Evolutionary conservation across 2,888 invertebrate species (phyloP), one percentile per base, ranked within the genome.

Genomic region (Pandemis corylana): DNA sequence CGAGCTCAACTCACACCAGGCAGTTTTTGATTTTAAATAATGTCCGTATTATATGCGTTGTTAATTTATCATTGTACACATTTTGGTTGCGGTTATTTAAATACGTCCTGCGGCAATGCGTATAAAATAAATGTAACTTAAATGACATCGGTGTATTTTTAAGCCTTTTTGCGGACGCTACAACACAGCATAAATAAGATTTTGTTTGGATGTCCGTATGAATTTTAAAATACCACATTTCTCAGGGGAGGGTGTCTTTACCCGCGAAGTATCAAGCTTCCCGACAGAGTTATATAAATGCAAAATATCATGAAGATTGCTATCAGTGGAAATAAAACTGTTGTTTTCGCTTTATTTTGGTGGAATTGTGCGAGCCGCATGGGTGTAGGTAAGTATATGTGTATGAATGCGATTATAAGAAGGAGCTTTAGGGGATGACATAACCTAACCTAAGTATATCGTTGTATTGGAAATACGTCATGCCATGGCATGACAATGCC

Each of bases 211-310:
- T 12, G 59, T 12, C 28, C 0, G 62, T 41, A 13, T n/a, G 62
- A 62, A 42, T 65, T 65, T 28, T 15, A 41, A 49, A 66, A 51
- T 41, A 41, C 12, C 51, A 51, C 41, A 66, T 66, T 66, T 66
- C 66, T 66, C 66, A 46, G 41, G 66, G 66, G 66, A 66, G 41
- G 7, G 7, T 41, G 28, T 9, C 20, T n/a, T 36, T 51, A 51
- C 66, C 36, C 36, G 66, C 36, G 36, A 9, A 51, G n/a, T 13
- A 49, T 49, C 51, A 49, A 9, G n/a, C 59, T 59, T 7, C 59
- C 1, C 49, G 51, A 10, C 63, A 15, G 42, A 28, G 36, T 46
- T 51, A 51, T 66, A 51, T 51, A 51, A 66, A 66, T 66, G 66
- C 41, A 51, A 51, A 66, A 36, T 44, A 36, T 51, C 51, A 41